These are phyloP conservation scores for Eumerus sabulonum DNA, from an alignment of 2,888 invertebrate genomes.

Conservation along the genomic window DNA sequence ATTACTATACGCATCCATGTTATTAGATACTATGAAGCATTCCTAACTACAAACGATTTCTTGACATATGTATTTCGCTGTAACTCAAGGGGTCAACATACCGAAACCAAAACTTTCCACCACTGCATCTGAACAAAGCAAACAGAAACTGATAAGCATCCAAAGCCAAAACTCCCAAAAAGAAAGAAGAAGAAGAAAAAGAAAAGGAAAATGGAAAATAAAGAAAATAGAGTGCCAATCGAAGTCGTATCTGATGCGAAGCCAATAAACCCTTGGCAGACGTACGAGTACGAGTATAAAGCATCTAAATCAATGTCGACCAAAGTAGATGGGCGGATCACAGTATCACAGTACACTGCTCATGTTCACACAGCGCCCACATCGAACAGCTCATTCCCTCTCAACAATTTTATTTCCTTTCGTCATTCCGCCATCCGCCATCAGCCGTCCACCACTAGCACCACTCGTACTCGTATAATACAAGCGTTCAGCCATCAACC, in stretches of 20 bases:
- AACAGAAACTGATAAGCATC: slow-evolving; percentile 35
- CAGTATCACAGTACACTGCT: background rate
- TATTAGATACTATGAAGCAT: too few relatives aligned
- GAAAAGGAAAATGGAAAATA: slow-evolving; percentile 23
- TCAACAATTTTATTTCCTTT: slow-evolving; percentile 45
- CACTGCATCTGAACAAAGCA: slow-evolving; percentile 24
- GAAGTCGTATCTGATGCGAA: slow-evolving; percentile 68
- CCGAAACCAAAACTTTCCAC: slow-evolving; percentile 41
- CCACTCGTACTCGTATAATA: slow-evolving; percentile 1
- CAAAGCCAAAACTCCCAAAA: slow-evolving; percentile 46
- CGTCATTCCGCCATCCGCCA: slow-evolving; percentile 17
- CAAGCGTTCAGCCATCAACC: slow-evolving; percentile 24
- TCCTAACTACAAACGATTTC: too few relatives aligned
- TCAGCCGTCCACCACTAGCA: slow-evolving; percentile 3
- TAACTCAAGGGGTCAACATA: slow-evolving; percentile 52
- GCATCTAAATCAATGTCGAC: slow-evolving; percentile 66
- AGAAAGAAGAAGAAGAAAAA: slow-evolving; percentile 22
- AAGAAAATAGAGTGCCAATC: slow-evolving; percentile 67
- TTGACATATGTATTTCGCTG: slow-evolving; percentile 22
- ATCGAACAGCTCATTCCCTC: slow-evolving; percentile 8
- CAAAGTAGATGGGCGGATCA: slow-evolving; percentile 52
- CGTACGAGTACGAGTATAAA: too few relatives aligned
- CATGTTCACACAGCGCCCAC: slow-evolving; percentile 1
- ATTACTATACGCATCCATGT: too few relatives aligned
- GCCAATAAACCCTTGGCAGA: slow-evolving; percentile 69